phyloP scores from a whole-genome alignment of 2,113 vertebrate species.

The Fregetta grallaria region DNA sequence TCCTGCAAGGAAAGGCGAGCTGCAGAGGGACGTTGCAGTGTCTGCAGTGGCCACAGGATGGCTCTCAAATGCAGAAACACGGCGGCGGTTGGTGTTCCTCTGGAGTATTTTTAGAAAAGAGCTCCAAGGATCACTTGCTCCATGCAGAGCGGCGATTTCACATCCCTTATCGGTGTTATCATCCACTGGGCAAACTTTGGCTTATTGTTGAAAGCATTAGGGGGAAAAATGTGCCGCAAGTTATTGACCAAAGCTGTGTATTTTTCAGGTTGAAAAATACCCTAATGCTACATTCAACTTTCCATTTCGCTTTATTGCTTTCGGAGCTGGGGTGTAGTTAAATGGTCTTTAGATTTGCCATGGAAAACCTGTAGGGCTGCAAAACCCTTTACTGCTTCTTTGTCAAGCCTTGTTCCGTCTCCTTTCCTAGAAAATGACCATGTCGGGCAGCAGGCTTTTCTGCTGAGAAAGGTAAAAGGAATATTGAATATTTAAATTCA shows the following conservation, averaged over 20 bases:
- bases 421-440: not conserved
- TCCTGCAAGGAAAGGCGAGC: not conserved
- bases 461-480: not conserved
- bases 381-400: not conserved
- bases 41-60: constrained; percentile 32
- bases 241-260: accelerated
- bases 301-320: not conserved
- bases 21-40: not conserved
- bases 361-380: not conserved
- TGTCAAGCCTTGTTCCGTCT: not conserved
- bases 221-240: not conserved
- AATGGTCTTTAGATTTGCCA: not conserved
- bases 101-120: not conserved
- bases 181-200: accelerated
- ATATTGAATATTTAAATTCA: not conserved
- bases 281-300: not conserved
- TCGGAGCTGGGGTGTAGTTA: not conserved
- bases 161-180: accelerated
- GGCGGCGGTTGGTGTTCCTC: not conserved
- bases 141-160: accelerated
- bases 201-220: not conserved
- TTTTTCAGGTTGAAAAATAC: not conserved
- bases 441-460: not conserved
- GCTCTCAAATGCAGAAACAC: constrained; percentile 42
- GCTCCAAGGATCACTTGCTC: not conserved